Base-by-base conservation (phyloP, 2,797 vertebrate genomes). In the Takifugu ocellatus region DNA sequence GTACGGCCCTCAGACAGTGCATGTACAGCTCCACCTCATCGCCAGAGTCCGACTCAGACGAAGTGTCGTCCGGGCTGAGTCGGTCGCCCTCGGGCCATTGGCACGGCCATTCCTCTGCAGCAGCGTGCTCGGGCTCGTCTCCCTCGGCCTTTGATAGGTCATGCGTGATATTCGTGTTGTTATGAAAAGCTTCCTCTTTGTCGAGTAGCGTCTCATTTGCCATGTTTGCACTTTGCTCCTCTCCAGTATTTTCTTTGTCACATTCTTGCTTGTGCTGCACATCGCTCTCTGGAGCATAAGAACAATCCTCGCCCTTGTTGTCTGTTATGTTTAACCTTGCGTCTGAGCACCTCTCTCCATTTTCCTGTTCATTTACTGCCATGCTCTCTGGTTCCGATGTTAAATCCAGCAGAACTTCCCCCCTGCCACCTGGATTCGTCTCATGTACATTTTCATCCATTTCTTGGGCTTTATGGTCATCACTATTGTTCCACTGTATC, bases 11-110 rank as follows among this genome's bases (percentile, higher is more conserved):
- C 63, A 93, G 78, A 45, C 86, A 87, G 72, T 72, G 81, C 70
- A 91, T 79, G 78, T 91, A 90, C 53, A 90, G 39, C 58, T 91
- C 89, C 78, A 92, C 85, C 75, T 92, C 90, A 2, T 92, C 89
- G 10, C 90, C 91, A 0, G 85, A 89, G 68, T 84, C 72, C 0
- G 88, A 91, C 50, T 89, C 90, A 2, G 81, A 71, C 0, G 90
- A 90, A 2, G 58, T 14, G 16, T 67, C 65, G 48, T 70, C 72
- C 0, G 62, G 57, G 27, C 47, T 47, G 1, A 1, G 47, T 44
- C 31, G 57, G 43, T 82, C 71, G 14, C 29, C 49, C 46, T 68
- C 72, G 1, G 48, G 56, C 5, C 7, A 65, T 50, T 48, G 0
- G 29, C 12, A 24, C 1, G 2, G 16, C 5, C 12, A 42, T 54